These are phyloP conservation scores for Porites lutea DNA, from an alignment of 64 coral and sea anemone species.

Conservation along the genomic window DNA sequence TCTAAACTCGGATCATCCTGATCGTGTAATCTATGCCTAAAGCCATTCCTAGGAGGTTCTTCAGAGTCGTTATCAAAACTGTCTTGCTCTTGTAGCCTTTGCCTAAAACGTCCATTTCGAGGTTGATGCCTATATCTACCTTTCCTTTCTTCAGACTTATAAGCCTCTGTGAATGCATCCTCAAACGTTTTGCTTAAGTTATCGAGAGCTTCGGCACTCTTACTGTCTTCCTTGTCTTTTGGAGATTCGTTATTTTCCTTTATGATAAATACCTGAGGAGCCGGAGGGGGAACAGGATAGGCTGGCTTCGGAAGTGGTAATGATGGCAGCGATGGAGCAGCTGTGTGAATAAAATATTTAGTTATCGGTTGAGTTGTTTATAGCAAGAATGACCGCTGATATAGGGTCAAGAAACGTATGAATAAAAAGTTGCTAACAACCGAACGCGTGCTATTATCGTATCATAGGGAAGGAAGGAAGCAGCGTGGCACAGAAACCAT, in stretches of 20 bases:
- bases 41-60: background rate
- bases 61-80: background rate
- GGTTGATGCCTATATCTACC: background rate
- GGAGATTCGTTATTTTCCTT: slow-evolving; percentile 20
- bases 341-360: background rate
- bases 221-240: slow-evolving; percentile 15
- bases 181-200: slow-evolving; percentile 39
- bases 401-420: no score
- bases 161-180: slow-evolving; percentile 10
- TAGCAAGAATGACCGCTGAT: no score
- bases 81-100: background rate
- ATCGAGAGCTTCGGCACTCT: slow-evolving; percentile 43
- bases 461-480: no score
- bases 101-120: background rate
- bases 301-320: background rate
- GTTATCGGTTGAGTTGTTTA: background rate
- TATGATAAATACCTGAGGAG: slow-evolving; percentile 55
- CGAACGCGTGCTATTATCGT: no score
- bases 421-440: no score
- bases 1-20: background rate
- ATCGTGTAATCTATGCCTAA: background rate
- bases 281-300: slow-evolving; percentile 12
- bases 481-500: no score
- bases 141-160: slow-evolving; percentile 29
- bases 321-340: background rate